Conservation (phyloP, 2,113 vertebrate genomes). For the Hiodon tergisus region DNA sequence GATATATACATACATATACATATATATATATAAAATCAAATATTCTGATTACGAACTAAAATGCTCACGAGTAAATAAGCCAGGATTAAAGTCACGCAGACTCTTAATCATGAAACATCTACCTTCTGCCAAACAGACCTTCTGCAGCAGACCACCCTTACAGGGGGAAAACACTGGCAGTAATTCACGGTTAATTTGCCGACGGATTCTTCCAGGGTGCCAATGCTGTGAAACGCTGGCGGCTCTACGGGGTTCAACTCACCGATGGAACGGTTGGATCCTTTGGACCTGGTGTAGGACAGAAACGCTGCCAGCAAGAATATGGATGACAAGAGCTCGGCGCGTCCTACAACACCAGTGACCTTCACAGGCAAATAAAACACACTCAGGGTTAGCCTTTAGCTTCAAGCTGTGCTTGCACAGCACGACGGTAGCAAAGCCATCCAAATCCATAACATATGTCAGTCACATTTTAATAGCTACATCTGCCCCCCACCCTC, state of each 20-base stretch:
- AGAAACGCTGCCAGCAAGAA: constrained; percentile 93
- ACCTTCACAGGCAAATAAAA: constrained; percentile 63
- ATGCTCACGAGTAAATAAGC: too few relatives aligned
- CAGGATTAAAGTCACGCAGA: too few relatives aligned
- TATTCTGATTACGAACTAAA: too few relatives aligned
- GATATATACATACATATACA: too few relatives aligned
- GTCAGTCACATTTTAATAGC: not conserved
- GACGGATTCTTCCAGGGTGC: not conserved
- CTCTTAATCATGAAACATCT: too few relatives aligned
- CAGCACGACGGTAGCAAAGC: too few relatives aligned
- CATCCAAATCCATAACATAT: not conserved
- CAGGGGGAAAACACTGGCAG: too few relatives aligned
- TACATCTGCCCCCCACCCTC: not conserved
- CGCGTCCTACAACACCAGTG: constrained; percentile 93
- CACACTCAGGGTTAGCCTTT: not conserved
- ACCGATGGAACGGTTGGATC: constrained; percentile 85
- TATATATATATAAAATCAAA: too few relatives aligned
- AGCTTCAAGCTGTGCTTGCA: too few relatives aligned
- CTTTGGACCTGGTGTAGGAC: constrained; percentile 89
- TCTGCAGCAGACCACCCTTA: too few relatives aligned
- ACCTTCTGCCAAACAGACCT: too few relatives aligned
- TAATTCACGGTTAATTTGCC: not conserved
- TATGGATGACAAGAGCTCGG: constrained; percentile 92
- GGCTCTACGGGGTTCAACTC: constrained; percentile 34
- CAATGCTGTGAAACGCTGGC: not conserved